Percentiles rank a stretch among this genome's conserved stretches.
Evolutionary conservation across 2,113 vertebrate genomes (phyloP).

Genomic region (Cyprinodon brontotheroides): DNA sequence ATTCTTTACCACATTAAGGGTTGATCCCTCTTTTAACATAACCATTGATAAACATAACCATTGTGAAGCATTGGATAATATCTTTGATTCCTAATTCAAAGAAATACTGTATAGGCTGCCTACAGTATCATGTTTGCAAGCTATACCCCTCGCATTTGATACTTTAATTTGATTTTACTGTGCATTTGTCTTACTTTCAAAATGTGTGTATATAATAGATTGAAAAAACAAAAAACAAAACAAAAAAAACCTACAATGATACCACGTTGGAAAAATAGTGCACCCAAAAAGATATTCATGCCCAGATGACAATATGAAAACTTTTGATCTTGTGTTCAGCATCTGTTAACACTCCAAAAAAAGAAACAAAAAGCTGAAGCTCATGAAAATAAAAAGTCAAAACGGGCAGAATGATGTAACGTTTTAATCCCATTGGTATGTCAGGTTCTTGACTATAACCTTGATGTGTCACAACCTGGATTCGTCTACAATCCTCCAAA

Average conservation of each 20-base stretch:
- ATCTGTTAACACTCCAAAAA: background rate
- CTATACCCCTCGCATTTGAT: too few species aligned
- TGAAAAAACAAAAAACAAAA: too few species aligned
- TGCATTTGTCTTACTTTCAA: too few species aligned
- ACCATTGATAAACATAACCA: too few species aligned
- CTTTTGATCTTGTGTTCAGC: background rate
- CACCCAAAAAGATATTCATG: background rate
- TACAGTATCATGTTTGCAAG: too few species aligned
- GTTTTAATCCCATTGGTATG: constrained; percentile 27
- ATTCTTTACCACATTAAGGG: too few species aligned
- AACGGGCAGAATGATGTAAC: constrained; percentile 20
- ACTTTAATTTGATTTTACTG: too few species aligned
- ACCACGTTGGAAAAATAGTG: background rate
- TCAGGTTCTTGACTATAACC: constrained; percentile 66
- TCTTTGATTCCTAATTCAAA: too few species aligned
- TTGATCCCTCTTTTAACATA: too few species aligned
- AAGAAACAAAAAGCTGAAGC: constrained; percentile 15
- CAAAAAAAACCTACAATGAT: background rate
- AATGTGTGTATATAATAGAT: too few species aligned
- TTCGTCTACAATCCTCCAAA: constrained; percentile 53
- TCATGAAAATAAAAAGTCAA: constrained; percentile 47
- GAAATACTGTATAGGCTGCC: too few species aligned
- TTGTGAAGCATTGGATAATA: too few species aligned
- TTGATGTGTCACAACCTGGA: constrained; percentile 70
- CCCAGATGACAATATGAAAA: background rate